Percentiles rank a stretch among this genome's conserved stretches.
Conservation (phyloP, 2,888 invertebrate genomes). For the Stegana nigrithorax region DNA sequence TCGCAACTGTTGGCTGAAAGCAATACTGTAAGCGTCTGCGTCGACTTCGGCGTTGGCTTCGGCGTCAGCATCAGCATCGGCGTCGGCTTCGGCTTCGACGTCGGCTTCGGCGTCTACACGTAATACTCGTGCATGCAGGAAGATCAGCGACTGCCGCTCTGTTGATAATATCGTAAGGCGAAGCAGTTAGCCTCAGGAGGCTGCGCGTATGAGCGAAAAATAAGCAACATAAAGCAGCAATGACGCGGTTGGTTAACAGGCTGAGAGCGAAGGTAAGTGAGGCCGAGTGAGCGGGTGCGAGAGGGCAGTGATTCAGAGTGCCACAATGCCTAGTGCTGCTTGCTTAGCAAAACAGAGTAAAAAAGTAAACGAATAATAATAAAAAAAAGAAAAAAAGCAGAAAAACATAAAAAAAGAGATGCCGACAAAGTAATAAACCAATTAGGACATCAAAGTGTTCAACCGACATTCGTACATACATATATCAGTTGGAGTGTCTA, state of each 20-base stretch:
- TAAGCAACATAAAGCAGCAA: conserved; percentile 11
- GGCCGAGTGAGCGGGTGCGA: not conserved
- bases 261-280: not conserved
- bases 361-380: conserved; percentile 58
- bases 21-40: not conserved
- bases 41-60: not conserved
- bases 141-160: not conserved
- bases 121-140: not conserved
- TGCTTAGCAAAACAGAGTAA: conserved; percentile 43
- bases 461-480: conserved; percentile 50
- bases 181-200: conserved; percentile 9
- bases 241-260: not conserved
- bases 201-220: not conserved
- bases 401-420: conserved; percentile 55
- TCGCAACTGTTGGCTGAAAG: not conserved
- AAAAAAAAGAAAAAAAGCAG: conserved; percentile 37
- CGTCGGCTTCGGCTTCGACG: not conserved
- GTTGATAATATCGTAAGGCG: conserved; percentile 15
- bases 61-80: not conserved
- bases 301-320: conserved; percentile 12
- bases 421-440: conserved; percentile 68
- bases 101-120: too few species aligned
- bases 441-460: conserved; percentile 66
- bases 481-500: too few species aligned
- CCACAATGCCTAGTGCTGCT: conserved; percentile 27